A percentile compares a stretch with the other conserved stretches of the same genome.
Conservation (phyloP, 2,113 vertebrate species). For the Pachyramphus minor region DNA sequence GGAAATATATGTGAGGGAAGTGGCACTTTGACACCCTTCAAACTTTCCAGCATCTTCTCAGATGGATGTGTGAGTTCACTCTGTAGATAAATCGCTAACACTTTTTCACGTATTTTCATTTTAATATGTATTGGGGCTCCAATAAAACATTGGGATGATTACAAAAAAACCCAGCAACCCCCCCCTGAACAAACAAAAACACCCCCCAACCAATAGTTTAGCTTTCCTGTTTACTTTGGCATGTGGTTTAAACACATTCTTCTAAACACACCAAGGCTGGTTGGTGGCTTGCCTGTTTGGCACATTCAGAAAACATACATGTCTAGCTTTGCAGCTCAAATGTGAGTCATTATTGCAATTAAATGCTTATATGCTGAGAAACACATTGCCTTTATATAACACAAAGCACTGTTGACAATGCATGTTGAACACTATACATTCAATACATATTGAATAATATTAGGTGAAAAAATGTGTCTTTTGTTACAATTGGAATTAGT, state of each 20-base stretch:
- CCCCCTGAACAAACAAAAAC: neutral
- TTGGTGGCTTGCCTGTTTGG: constrained; percentile 38
- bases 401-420: neutral
- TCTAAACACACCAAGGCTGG: neutral
- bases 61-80: neutral
- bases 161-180: neutral
- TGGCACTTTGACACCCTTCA: neutral
- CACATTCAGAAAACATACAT: neutral
- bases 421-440: neutral
- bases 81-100: neutral
- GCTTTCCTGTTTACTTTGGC: constrained; percentile 35
- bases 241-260: neutral
- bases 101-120: neutral
- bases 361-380: neutral
- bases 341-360: constrained; percentile 26
- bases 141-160: neutral
- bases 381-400: neutral
- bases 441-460: neutral
- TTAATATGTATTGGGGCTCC: neutral
- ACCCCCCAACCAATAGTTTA: neutral
- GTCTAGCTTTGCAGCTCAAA: constrained; percentile 42
- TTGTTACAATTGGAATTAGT: neutral
- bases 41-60: neutral
- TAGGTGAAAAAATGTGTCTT: neutral
- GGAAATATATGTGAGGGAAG: neutral